Percentiles rank a stretch among this genome's conserved stretches.
Evolutionary conservation across 1,140 invertebrate genomes (phyloP).

Genomic region (Halesus radiatus): DNA sequence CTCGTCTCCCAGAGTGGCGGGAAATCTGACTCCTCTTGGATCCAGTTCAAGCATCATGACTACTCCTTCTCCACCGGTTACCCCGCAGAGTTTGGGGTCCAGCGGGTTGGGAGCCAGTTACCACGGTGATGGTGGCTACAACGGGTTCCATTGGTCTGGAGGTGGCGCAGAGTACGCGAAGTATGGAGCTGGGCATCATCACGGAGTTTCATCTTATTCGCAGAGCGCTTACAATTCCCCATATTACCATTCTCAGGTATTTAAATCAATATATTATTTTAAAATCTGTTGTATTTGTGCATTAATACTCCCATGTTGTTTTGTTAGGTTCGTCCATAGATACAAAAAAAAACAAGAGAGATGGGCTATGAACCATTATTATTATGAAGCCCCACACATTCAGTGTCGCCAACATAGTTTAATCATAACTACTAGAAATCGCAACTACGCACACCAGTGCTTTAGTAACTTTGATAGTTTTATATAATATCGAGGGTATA

Average conservation of each 20-base stretch:
- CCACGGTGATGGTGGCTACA: conserved; percentile 67
- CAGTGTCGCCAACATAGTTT: no score
- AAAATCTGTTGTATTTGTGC: no score
- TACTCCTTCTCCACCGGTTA: conserved; percentile 76
- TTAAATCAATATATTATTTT: background rate
- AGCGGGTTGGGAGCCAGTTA: conserved; percentile 58
- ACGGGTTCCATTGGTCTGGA: conserved; percentile 71
- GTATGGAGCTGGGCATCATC: conserved; percentile 67
- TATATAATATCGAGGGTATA: no score
- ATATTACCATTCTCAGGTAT: conserved; percentile 69
- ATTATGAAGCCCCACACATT: no score
- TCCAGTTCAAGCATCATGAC: conserved; percentile 77
- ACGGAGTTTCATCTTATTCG: conserved; percentile 74
- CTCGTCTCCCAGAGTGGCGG: conserved; percentile 25
- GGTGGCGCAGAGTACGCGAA: conserved; percentile 68
- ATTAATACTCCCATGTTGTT: no score
- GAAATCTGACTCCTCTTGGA: conserved; percentile 74
- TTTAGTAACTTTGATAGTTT: no score
- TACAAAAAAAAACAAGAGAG: no score
- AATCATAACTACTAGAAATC: no score
- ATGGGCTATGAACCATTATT: no score
- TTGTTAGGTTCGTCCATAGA: no score
- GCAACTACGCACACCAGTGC: no score
- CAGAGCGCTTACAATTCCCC: conserved; percentile 73
- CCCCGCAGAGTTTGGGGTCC: conserved; percentile 67